phyloP scores from a whole-genome alignment of 2,888 invertebrate genomes.

The Drosophila flavopinicola region DNA sequence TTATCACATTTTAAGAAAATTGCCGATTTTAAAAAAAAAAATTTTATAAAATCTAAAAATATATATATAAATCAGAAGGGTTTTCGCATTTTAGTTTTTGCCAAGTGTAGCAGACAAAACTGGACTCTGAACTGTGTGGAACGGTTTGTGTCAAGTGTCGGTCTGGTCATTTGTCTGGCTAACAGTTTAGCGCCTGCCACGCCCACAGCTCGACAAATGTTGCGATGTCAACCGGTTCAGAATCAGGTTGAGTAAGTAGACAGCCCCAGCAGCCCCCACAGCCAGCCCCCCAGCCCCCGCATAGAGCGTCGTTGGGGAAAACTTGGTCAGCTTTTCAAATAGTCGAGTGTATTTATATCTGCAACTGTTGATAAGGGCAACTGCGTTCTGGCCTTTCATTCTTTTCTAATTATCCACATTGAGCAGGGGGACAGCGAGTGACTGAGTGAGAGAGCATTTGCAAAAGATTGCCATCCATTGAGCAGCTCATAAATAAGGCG shows the following conservation, averaged over 20 bases:
- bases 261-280: neutral
- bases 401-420: constrained; percentile 33
- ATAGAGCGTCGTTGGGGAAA: neutral
- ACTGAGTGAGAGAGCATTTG: neutral
- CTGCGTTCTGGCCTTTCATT: constrained; percentile 19
- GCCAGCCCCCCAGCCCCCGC: neutral
- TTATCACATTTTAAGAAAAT: too few species aligned
- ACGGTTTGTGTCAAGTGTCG: constrained; percentile 36
- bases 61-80: too few species aligned
- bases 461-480: constrained; percentile 14
- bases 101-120: constrained; percentile 5
- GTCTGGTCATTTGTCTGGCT: constrained; percentile 59
- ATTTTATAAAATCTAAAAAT: too few species aligned
- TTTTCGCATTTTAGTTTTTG: too few species aligned
- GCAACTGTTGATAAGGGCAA: constrained; percentile 18
- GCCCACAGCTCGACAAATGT: constrained; percentile 52
- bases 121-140: constrained; percentile 13
- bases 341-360: constrained; percentile 6
- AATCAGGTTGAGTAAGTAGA: constrained; percentile 39
- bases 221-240: constrained; percentile 50
- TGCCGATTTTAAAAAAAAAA: too few species aligned
- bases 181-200: constrained; percentile 49
- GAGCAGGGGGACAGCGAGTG: neutral
- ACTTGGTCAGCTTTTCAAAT: constrained; percentile 18
- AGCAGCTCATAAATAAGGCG: constrained; percentile 22